phyloP scores from a whole-genome alignment of 1,140 invertebrate genomes.

The Oppia nitens region DNA sequence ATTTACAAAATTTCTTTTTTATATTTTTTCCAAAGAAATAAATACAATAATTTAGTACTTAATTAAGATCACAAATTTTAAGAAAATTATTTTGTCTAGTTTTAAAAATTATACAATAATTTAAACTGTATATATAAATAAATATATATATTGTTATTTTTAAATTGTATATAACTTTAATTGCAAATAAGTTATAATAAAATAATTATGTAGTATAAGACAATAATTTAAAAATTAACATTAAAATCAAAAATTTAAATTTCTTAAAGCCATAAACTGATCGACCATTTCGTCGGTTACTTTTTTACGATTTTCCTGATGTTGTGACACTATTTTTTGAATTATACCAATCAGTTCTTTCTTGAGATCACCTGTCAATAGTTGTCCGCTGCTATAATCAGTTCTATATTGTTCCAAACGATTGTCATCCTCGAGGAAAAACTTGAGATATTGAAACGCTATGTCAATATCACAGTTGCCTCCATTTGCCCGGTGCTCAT shows the following conservation, averaged over 20 bases:
- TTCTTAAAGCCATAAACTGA: conserved; percentile 64
- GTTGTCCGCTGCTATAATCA: conserved; percentile 69
- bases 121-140: too few species aligned
- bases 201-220: too few species aligned
- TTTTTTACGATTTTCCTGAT: conserved; percentile 58
- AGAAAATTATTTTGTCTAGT: too few species aligned
- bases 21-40: too few species aligned
- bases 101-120: too few species aligned
- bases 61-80: too few species aligned
- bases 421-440: conserved; percentile 89
- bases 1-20: too few species aligned
- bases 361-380: conserved; percentile 88
- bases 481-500: conserved; percentile 67
- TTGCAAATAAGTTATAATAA: too few species aligned
- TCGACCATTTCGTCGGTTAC: conserved; percentile 72
- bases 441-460: conserved; percentile 84
- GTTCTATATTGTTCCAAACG: conserved; percentile 59
- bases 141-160: too few species aligned
- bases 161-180: too few species aligned
- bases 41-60: too few species aligned
- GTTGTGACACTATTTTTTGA: conserved; percentile 55
- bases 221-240: too few species aligned
- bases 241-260: conserved; percentile 41
- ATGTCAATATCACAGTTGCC: conserved; percentile 93
- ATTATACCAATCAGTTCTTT: conserved; percentile 59